Percentiles rank a stretch among this genome's conserved stretches.
These are phyloP conservation scores for Adelges cooleyi DNA, from an alignment of 1,140 invertebrate species.

Conservation along the genomic window DNA sequence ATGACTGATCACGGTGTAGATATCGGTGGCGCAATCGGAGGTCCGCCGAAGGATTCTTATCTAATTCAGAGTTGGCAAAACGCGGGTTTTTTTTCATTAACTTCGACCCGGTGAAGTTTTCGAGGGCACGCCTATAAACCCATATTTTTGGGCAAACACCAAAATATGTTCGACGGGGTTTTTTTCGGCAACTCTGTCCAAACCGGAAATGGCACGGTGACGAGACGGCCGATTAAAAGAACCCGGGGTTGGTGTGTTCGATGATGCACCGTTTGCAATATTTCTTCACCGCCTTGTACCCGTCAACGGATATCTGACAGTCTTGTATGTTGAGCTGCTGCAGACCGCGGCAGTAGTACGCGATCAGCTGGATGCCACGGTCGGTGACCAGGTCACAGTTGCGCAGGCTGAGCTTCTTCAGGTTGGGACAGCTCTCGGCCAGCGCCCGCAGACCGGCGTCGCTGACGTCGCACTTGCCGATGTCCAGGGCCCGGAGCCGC, in stretches of 20 bases:
- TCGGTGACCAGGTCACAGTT: conserved; percentile 83
- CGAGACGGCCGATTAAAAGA: conserved; percentile 47
- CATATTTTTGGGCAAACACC: too few relatives aligned
- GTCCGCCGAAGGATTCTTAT: too few relatives aligned
- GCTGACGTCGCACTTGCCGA: conserved; percentile 86
- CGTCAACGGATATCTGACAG: conserved; percentile 72
- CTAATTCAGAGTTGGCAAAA: too few relatives aligned
- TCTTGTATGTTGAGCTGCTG: conserved; percentile 87
- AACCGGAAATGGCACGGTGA: not conserved
- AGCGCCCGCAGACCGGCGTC: conserved; percentile 72
- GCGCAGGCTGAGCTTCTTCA: conserved; percentile 78
- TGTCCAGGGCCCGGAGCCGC: conserved; percentile 68
- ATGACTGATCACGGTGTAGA: too few relatives aligned
- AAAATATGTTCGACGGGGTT: too few relatives aligned
- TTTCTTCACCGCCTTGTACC: conserved; percentile 79
- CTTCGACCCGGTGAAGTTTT: too few relatives aligned
- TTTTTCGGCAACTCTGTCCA: too few relatives aligned
- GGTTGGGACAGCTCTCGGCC: conserved; percentile 75
- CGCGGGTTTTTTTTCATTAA: too few relatives aligned
- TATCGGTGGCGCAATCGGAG: too few relatives aligned
- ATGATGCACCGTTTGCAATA: conserved; percentile 84
- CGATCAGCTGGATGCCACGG: conserved; percentile 69
- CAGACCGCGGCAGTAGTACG: conserved; percentile 72
- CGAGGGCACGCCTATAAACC: too few relatives aligned
- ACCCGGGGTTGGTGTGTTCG: conserved; percentile 86